A percentile compares a stretch with the other conserved stretches of the same genome.
These are phyloP conservation scores for Ephialtes manifestator DNA, from an alignment of 2,888 invertebrate species.

Conservation along the genomic window DNA sequence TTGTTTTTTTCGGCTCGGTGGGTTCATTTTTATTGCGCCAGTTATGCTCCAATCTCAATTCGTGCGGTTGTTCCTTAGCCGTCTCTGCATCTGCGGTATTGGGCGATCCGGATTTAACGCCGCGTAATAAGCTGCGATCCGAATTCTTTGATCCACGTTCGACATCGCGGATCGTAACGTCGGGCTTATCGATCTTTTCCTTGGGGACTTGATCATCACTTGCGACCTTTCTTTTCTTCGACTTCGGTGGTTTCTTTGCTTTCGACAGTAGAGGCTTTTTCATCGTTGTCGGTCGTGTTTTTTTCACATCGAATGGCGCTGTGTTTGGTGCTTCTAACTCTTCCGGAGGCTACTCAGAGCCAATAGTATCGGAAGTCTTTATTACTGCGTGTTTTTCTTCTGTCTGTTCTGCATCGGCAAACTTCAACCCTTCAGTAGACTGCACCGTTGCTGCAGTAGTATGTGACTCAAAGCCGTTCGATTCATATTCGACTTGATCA, in stretches of 20 bases:
- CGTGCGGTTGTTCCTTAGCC: conserved; percentile 16
- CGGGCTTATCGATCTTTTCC: conserved; percentile 7
- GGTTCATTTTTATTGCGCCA: conserved; percentile 30
- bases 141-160: not conserved
- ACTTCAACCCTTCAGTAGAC: conserved; percentile 6
- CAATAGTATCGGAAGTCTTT: not conserved
- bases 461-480: no score
- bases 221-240: conserved; percentile 6
- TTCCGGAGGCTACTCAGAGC: not conserved
- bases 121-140: not conserved
- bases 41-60: conserved; percentile 27
- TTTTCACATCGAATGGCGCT: conserved; percentile 1
- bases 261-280: not conserved
- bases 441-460: no score
- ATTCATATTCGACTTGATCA: conserved; percentile 8
- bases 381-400: not conserved
- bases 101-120: not conserved
- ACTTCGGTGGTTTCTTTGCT: no score
- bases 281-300: not conserved
- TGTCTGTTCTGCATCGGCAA: not conserved
- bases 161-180: not conserved
- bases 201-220: not conserved
- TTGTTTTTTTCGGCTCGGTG: conserved; percentile 5
- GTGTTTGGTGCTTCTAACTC: not conserved
- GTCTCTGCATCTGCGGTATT: conserved; percentile 8